These are phyloP conservation scores for Scaptomyza flava DNA, from an alignment of 2,888 invertebrate species.

Conservation along the genomic window DNA sequence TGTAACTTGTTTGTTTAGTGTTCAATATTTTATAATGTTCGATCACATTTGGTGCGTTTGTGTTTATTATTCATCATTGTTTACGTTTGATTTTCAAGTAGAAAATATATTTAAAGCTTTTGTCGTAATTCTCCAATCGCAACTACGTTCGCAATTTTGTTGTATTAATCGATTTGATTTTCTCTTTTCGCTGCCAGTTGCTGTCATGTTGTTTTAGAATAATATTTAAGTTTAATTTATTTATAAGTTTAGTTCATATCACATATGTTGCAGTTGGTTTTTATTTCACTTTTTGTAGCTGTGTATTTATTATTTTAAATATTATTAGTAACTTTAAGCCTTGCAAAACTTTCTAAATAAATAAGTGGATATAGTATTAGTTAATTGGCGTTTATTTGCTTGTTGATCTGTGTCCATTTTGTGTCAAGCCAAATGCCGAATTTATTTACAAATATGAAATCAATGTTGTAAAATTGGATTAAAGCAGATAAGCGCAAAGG, in stretches of 20 bases:
- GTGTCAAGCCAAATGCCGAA: slow-evolving; percentile 2
- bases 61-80: slow-evolving; percentile 44
- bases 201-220: slow-evolving; percentile 46
- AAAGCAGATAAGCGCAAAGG: no score
- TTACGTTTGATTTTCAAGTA: slow-evolving; percentile 49
- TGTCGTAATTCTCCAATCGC: slow-evolving; percentile 38
- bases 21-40: slow-evolving; percentile 34
- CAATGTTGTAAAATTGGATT: slow-evolving; percentile 11
- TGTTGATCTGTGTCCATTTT: slow-evolving; percentile 42
- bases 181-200: slow-evolving; percentile 28
- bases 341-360: slow-evolving; percentile 27
- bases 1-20: slow-evolving; percentile 38
- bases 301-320: slow-evolving; percentile 10
- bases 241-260: slow-evolving; percentile 59
- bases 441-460: background rate
- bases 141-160: slow-evolving; percentile 23
- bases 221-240: slow-evolving; percentile 28
- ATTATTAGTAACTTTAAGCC: slow-evolving; percentile 45
- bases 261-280: slow-evolving; percentile 68
- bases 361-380: background rate
- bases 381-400: background rate
- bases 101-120: slow-evolving; percentile 75
- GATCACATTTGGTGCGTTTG: slow-evolving; percentile 76
- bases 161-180: slow-evolving; percentile 29
- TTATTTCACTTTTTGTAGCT: slow-evolving; percentile 21